phyloP scores from a whole-genome alignment of 2,888 invertebrate species.

The Leptinotarsa rubiginosa region DNA sequence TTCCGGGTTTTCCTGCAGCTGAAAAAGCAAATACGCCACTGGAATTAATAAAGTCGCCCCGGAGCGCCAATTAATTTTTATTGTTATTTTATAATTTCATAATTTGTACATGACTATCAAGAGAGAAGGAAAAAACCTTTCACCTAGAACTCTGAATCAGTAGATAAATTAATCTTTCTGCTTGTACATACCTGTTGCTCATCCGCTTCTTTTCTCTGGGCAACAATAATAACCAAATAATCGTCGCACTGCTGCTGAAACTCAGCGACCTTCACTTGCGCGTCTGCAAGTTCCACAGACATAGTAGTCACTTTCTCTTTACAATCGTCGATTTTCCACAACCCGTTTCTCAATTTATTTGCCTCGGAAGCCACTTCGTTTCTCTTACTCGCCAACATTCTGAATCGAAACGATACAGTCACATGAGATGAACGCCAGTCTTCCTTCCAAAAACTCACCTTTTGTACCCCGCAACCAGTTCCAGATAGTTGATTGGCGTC shows the following conservation, averaged over 20 bases:
- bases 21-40: too few species aligned
- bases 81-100: too few species aligned
- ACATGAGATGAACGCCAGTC: too few species aligned
- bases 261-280: conserved; percentile 79
- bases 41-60: too few species aligned
- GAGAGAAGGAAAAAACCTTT: too few species aligned
- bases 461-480: conserved; percentile 86
- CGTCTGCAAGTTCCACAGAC: conserved; percentile 84
- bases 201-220: conserved; percentile 85
- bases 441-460: conserved; percentile 66
- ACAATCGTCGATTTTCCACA: conserved; percentile 90
- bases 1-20: too few species aligned
- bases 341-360: conserved; percentile 83
- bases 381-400: conserved; percentile 80
- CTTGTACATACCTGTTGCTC: conserved; percentile 70
- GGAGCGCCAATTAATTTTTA: too few species aligned
- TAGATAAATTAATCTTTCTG: not conserved
- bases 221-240: conserved; percentile 84
- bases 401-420: conserved; percentile 56
- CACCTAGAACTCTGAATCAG: too few species aligned
- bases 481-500: conserved; percentile 89
- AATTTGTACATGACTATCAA: too few species aligned
- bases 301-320: conserved; percentile 83
- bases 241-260: conserved; percentile 88
- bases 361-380: conserved; percentile 78